Evolutionary conservation across 1,140 invertebrate species (phyloP).

Genomic region (Lepidurus arcticus): DNA sequence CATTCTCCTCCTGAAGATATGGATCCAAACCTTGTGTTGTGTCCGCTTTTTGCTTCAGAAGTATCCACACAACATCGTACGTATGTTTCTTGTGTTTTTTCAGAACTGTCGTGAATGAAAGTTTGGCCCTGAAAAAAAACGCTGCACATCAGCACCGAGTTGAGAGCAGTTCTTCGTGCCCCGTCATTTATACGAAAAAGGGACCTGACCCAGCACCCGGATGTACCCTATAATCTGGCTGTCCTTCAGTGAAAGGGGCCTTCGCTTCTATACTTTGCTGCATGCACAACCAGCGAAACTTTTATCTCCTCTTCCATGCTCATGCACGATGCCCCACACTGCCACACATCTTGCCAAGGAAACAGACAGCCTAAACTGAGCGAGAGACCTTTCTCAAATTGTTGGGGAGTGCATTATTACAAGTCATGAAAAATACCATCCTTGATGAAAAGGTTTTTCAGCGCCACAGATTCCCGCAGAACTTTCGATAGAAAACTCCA

Average conservation of each 20-base stretch:
- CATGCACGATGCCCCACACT: conserved; percentile 9
- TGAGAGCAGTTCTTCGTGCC: neutral
- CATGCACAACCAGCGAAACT: neutral
- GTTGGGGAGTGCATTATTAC: conserved; percentile 18
- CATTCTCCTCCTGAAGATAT: too few relatives aligned
- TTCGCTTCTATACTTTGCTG: neutral
- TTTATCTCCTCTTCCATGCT: neutral
- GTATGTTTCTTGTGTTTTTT: neutral
- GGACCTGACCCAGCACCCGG: conserved; percentile 1
- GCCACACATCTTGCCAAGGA: neutral
- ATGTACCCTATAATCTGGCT: conserved; percentile 18
- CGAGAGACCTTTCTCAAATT: neutral
- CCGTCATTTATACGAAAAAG: neutral
- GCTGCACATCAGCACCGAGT: neutral
- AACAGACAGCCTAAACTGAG: neutral
- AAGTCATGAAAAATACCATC: neutral
- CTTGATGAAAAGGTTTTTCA: neutral
- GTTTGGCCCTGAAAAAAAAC: neutral
- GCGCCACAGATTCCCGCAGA: neutral
- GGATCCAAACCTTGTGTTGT: too few relatives aligned
- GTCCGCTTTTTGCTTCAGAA: neutral
- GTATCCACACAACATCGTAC: neutral
- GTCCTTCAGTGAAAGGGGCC: neutral
- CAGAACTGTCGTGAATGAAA: neutral
- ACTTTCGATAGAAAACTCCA: neutral